Percentiles rank a stretch among this genome's conserved stretches.
phyloP scores from a whole-genome alignment of 2,888 invertebrate species.

The Ophion ventricosus region DNA sequence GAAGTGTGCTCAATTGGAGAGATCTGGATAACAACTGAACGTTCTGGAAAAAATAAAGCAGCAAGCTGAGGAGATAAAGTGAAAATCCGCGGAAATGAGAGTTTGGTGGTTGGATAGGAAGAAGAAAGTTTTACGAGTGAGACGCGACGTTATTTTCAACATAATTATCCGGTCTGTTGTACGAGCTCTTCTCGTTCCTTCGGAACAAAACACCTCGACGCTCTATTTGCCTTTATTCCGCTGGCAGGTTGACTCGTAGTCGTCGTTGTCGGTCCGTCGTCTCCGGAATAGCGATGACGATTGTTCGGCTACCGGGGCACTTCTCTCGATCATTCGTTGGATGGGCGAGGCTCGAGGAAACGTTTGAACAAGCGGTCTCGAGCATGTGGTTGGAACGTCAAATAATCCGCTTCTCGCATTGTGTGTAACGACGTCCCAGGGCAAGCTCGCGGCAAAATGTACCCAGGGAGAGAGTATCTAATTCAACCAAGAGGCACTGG shows the following conservation, averaged over 20 bases:
- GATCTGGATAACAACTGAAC: no score
- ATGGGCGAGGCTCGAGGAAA: conserved; percentile 34
- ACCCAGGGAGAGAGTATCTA: conserved; percentile 71
- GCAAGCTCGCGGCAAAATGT: conserved; percentile 71
- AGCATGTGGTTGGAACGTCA: conserved; percentile 57
- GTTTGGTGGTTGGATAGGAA: neutral
- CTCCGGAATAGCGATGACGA: conserved; percentile 22
- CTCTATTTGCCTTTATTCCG: conserved; percentile 37
- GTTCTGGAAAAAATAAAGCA: neutral
- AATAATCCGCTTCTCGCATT: conserved; percentile 71
- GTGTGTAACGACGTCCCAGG: conserved; percentile 78
- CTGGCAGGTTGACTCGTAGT: conserved; percentile 13
- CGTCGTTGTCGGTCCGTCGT: neutral
- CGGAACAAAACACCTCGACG: conserved; percentile 38
- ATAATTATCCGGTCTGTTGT: conserved; percentile 74
- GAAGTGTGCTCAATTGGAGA: neutral
- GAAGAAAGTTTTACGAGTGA: conserved; percentile 1
- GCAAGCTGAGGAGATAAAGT: neutral
- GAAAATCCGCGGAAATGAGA: neutral
- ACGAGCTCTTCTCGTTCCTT: conserved; percentile 28
- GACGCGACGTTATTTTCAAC: conserved; percentile 68
- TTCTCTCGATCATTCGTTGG: conserved; percentile 48
- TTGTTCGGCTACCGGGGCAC: conserved; percentile 34
- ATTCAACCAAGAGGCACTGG: conserved; percentile 74
- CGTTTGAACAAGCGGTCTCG: conserved; percentile 50